Evolutionary conservation across 2,113 vertebrate species (phyloP), one percentile per base, ranked within the genome.

Genomic region (Macrotus californicus): DNA sequence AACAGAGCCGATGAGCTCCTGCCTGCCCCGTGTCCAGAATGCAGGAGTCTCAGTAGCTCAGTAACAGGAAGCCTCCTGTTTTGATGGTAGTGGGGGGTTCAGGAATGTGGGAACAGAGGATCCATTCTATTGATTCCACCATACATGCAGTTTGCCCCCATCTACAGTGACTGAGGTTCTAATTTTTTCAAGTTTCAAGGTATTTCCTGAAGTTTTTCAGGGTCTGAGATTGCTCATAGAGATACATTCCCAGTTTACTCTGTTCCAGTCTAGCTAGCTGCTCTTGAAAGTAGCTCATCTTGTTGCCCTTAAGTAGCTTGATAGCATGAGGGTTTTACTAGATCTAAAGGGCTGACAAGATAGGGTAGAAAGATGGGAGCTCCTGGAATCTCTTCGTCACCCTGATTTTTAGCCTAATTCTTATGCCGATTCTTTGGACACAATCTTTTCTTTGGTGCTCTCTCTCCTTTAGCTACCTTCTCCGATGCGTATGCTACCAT

Each of bases 391-490:
- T 72, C 86, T 46, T 46, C 48, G n/a, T 85, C 77, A 31, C 41
- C 56, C n/a, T 50, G 39, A 75, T 54, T 92, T 87, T 64, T 50
- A 76, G 76, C 52, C 75, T 87, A 76, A n/a, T 43, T 73, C 92
- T 87, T 61, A 22, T 29, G 18, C n/a, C 43, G 48, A 0, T 77
- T 81, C 72, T 90, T 77, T 39, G 92, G 81, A 83, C 84, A 89
- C 70, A 21, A 1, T 29, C 85, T n/a, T 19, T 59, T 50, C 86
- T 84, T 84, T 73, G 93, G 81, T 94, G 89, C 83, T 89, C 77
- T 89, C 84, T 93, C 84, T 52, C 97, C 88, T 89, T 67, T n/a
- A 86, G 94, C 90, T 84, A 19, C 88, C 77, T 91, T 96, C 72
- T 96, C 95, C 82, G 29, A 64, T 81, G 73, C 73, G 81, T 84